phyloP scores from a whole-genome alignment of 2,888 invertebrate genomes.

The Microctonus aethiopoides region DNA sequence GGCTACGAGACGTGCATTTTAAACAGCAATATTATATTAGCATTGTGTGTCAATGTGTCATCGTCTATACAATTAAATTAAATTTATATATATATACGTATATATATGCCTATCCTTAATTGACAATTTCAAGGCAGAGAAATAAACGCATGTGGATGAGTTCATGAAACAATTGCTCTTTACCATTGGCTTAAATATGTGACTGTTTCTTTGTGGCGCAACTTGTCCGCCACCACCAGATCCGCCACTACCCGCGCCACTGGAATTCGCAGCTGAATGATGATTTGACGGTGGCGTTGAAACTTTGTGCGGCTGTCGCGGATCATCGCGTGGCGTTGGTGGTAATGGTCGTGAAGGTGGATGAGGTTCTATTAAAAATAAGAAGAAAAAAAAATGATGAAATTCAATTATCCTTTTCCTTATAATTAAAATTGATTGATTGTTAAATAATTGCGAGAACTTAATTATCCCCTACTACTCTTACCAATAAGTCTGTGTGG shows the following conservation, averaged over 20 bases:
- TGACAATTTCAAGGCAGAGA: background rate
- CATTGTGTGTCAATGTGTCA: background rate
- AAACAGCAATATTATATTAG: background rate
- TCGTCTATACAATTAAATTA: background rate
- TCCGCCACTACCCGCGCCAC: conserved; percentile 61
- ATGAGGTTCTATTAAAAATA: conserved; percentile 81
- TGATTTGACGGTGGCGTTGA: conserved; percentile 66
- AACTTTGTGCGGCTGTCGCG: conserved; percentile 64
- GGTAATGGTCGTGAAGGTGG: conserved; percentile 85
- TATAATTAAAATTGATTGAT: background rate
- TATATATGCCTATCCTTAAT: background rate
- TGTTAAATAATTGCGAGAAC: background rate
- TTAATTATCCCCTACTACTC: conserved; percentile 3
- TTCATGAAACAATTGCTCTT: conserved; percentile 49
- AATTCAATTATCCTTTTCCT: background rate
- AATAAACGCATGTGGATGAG: background rate
- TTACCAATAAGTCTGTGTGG: conserved; percentile 86
- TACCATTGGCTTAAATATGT: conserved; percentile 91
- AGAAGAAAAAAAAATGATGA: too few species aligned
- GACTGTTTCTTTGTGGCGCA: conserved; percentile 85
- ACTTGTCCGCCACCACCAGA: conserved; percentile 53
- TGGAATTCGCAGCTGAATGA: conserved; percentile 63
- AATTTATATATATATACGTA: background rate
- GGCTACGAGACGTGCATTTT: background rate
- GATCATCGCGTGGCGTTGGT: conserved; percentile 80